Evolutionary conservation across 2,888 invertebrate species (phyloP).

Genomic region (Clunio marinus): DNA sequence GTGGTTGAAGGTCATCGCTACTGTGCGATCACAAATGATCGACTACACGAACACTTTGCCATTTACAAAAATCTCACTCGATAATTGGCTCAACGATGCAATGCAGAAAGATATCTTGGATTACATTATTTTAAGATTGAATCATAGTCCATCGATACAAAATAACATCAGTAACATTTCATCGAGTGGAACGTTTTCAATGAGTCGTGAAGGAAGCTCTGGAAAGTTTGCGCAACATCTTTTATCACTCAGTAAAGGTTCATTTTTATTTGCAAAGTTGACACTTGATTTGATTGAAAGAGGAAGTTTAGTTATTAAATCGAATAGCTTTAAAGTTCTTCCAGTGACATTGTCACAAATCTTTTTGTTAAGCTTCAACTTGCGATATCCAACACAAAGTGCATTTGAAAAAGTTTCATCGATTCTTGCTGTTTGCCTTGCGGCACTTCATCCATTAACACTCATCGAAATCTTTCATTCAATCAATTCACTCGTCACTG

Average conservation of each 20-base stretch:
- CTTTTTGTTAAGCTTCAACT: slow-evolving; percentile 85
- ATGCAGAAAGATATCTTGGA: slow-evolving; percentile 82
- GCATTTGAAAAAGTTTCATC: slow-evolving; percentile 87
- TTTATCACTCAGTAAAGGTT: slow-evolving; percentile 76
- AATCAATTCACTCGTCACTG: slow-evolving; percentile 77
- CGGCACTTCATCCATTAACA: slow-evolving; percentile 86
- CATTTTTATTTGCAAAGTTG: slow-evolving; percentile 86
- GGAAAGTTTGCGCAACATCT: slow-evolving; percentile 80
- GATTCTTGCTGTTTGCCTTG: slow-evolving; percentile 83
- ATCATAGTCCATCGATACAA: slow-evolving; percentile 76
- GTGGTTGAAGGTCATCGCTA: slow-evolving; percentile 88
- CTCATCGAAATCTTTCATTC: slow-evolving; percentile 89
- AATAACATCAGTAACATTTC: slow-evolving; percentile 60
- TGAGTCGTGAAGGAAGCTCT: slow-evolving; percentile 57
- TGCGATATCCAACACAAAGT: slow-evolving; percentile 82
- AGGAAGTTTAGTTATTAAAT: slow-evolving; percentile 89
- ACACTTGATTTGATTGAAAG: slow-evolving; percentile 87
- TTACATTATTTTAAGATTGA: slow-evolving; percentile 79
- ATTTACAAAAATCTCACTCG: slow-evolving; percentile 71
- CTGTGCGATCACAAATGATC: slow-evolving; percentile 76
- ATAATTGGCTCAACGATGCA: slow-evolving; percentile 65
- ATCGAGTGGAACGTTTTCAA: slow-evolving; percentile 56
- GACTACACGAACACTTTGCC: slow-evolving; percentile 81
- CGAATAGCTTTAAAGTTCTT: slow-evolving; percentile 86
- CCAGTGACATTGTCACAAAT: slow-evolving; percentile 86